These are phyloP conservation scores for Drymodes brunneopygia DNA, from an alignment of 2,113 vertebrate species.

Conservation along the genomic window DNA sequence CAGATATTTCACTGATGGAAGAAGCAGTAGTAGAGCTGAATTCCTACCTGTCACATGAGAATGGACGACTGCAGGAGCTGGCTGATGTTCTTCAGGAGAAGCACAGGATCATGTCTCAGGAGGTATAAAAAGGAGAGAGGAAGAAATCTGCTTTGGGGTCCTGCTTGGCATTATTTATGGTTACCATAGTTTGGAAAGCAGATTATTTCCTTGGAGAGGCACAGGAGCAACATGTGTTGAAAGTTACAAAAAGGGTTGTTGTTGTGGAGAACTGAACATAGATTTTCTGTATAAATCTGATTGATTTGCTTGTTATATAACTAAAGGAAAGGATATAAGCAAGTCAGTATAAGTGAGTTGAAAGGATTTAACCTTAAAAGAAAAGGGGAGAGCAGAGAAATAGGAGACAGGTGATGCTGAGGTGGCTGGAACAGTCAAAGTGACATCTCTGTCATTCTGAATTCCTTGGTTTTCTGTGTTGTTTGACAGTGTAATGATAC, in stretches of 20 bases:
- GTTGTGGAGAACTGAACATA: neutral
- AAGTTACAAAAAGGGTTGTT: neutral
- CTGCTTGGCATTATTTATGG: neutral
- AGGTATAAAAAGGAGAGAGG: constrained; percentile 69
- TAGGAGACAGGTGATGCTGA: neutral
- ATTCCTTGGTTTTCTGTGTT: neutral
- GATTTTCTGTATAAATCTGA: neutral
- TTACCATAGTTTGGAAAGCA: neutral
- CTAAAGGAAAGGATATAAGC: neutral
- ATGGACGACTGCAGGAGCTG: constrained; percentile 84
- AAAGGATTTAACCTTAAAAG: neutral
- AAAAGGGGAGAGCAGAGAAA: neutral
- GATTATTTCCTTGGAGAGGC: neutral
- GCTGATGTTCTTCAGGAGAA: constrained; percentile 90
- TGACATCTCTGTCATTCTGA: neutral
- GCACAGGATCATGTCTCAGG: constrained; percentile 89
- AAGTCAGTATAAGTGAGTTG: neutral
- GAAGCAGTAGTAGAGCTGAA: constrained; percentile 83
- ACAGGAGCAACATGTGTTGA: neutral
- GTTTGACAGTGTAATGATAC: neutral
- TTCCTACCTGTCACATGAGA: constrained; percentile 82
- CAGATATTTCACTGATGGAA: constrained; percentile 78
- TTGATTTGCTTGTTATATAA: neutral
- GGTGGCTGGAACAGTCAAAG: rapidly evolving
- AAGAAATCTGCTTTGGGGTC: neutral